Percentiles rank a stretch among this genome's conserved stretches.
These are phyloP conservation scores for Drosophila anceps DNA, from an alignment of 2,888 invertebrate genomes.

Conservation along the genomic window DNA sequence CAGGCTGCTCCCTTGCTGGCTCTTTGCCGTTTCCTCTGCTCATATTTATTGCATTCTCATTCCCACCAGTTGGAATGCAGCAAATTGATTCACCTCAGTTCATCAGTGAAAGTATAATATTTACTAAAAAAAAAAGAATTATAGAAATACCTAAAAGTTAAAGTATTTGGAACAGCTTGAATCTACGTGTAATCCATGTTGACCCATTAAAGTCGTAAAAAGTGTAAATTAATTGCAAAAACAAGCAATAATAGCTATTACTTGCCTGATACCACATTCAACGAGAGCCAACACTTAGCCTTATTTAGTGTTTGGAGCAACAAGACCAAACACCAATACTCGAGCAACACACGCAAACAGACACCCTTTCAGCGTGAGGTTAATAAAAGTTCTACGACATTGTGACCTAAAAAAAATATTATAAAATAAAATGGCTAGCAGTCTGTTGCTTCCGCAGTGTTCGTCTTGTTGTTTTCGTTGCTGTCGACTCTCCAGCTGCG, in stretches of 20 bases:
- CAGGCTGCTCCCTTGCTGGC: slow-evolving; percentile 11
- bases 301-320: slow-evolving; percentile 60
- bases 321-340: slow-evolving; percentile 22
- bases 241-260: slow-evolving; percentile 46
- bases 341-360: slow-evolving; percentile 21
- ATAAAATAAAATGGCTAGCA: slow-evolving; percentile 75
- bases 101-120: slow-evolving; percentile 10
- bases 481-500: slow-evolving; percentile 64
- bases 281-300: slow-evolving; percentile 59
- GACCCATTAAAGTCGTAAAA: not conserved
- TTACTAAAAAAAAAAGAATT: not conserved
- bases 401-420: slow-evolving; percentile 79
- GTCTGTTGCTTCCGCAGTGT: slow-evolving; percentile 65
- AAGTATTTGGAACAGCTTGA: not conserved
- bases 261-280: slow-evolving; percentile 47
- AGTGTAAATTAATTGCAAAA: slow-evolving; percentile 28
- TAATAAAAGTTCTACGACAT: slow-evolving; percentile 80
- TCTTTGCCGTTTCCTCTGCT: not conserved
- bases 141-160: not conserved
- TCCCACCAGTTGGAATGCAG: slow-evolving; percentile 37
- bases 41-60: slow-evolving; percentile 68
- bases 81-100: slow-evolving; percentile 59
- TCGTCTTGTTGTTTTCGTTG: slow-evolving; percentile 39
- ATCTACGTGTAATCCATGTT: not conserved
- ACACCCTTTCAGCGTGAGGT: slow-evolving; percentile 55